Evolutionary conservation across 1,140 invertebrate genomes (phyloP).

Genomic region (Fopius arisanus): DNA sequence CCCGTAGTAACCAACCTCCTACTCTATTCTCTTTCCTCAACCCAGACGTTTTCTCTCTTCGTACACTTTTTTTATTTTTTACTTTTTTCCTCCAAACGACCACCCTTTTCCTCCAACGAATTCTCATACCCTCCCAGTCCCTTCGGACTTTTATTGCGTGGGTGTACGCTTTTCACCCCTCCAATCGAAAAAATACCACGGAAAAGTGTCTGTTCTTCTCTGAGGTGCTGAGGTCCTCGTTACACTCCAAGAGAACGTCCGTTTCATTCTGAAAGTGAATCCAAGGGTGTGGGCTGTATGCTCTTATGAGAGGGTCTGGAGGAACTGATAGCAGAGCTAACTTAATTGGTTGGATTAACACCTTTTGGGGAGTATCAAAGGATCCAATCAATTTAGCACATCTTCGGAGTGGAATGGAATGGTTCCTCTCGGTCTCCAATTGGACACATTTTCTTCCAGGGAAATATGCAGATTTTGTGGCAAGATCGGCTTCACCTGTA

Average conservation of each 20-base stretch:
- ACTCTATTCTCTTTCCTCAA: conserved; percentile 8
- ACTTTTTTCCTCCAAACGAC: conserved; percentile 8
- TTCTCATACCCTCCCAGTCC: neutral
- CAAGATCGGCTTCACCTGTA: neutral
- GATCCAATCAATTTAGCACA: neutral
- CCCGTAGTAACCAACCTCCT: conserved; percentile 19
- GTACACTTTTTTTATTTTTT: conserved; percentile 10
- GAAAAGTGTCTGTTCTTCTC: conserved; percentile 18
- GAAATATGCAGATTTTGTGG: conserved; percentile 5
- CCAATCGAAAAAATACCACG: conserved; percentile 25
- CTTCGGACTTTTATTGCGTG: conserved; percentile 28
- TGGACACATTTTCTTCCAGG: conserved; percentile 1
- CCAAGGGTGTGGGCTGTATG: neutral
- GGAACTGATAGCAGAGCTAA: neutral
- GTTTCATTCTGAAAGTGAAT: neutral
- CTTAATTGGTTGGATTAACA: conserved; percentile 34
- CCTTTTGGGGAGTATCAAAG: neutral
- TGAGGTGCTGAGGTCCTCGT: conserved; percentile 23
- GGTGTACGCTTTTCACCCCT: conserved; percentile 11
- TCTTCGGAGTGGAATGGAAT: neutral
- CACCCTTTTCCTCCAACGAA: conserved; percentile 16
- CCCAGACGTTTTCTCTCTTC: conserved; percentile 24
- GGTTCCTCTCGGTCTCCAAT: neutral
- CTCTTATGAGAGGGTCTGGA: conserved; percentile 17
- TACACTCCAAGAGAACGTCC: neutral